Percentiles rank a stretch among this genome's conserved stretches.
These are phyloP conservation scores for Drosophila paramelanica DNA, from an alignment of 2,888 invertebrate genomes.

Conservation along the genomic window DNA sequence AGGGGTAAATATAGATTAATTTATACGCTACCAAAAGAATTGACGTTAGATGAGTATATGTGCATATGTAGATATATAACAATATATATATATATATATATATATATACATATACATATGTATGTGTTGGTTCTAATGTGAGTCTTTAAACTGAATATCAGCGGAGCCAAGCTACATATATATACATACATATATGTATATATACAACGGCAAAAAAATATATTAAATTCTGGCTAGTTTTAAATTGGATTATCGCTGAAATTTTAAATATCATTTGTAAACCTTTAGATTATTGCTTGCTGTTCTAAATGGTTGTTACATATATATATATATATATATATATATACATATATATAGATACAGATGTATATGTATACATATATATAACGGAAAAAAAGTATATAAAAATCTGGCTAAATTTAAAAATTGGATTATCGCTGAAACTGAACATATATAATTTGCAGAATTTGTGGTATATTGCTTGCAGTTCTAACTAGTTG, in stretches of 20 bases:
- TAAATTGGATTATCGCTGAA: too few relatives aligned
- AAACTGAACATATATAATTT: constrained; percentile 43
- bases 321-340: constrained; percentile 8
- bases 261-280: too few relatives aligned
- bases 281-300: too few relatives aligned
- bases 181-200: constrained; percentile 2
- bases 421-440: constrained; percentile 29
- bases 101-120: constrained; percentile 4
- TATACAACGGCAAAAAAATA: too few relatives aligned
- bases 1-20: constrained; percentile 26
- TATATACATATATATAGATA: constrained; percentile 3
- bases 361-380: constrained; percentile 9
- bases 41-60: constrained; percentile 31
- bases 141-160: constrained; percentile 28
- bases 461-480: constrained; percentile 44
- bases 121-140: constrained; percentile 12
- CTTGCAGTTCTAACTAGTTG: constrained; percentile 38
- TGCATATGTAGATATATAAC: constrained; percentile 1
- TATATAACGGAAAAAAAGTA: constrained; percentile 18
- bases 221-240: too few relatives aligned
- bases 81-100: constrained; percentile 6
- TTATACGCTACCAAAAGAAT: constrained; percentile 37
- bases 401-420: constrained; percentile 38
- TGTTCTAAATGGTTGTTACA: too few relatives aligned
- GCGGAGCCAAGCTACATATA: constrained; percentile 11